Percentiles rank a stretch among this genome's conserved stretches.
Conservation (phyloP, 1,140 invertebrate genomes). For the Schlechtendalia chinensis region DNA sequence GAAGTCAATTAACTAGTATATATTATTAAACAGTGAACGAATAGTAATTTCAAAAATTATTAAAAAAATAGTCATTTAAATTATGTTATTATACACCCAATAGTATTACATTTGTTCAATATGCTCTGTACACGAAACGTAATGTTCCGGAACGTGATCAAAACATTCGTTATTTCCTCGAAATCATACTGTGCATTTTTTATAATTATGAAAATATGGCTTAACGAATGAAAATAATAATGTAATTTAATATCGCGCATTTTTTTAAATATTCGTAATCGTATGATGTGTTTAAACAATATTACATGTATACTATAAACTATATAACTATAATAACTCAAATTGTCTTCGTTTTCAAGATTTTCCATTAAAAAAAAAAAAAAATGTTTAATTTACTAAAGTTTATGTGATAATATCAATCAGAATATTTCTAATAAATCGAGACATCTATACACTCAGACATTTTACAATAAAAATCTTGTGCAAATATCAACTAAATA, state of each 20-base stretch:
- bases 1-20: too few relatives aligned
- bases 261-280: neutral
- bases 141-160: conserved; percentile 27
- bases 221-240: neutral
- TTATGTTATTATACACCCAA: neutral
- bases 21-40: neutral
- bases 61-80: neutral
- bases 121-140: neutral
- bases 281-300: too few relatives aligned
- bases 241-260: neutral
- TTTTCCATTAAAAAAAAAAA: too few relatives aligned
- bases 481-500: too few relatives aligned
- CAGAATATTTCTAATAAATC: too few relatives aligned
- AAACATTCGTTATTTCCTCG: conserved; percentile 4
- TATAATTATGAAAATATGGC: conserved; percentile 3
- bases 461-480: too few relatives aligned
- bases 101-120: neutral
- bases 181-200: conserved; percentile 5
- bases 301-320: too few relatives aligned
- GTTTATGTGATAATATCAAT: too few relatives aligned
- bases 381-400: too few relatives aligned
- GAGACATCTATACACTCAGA: too few relatives aligned
- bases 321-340: too few relatives aligned
- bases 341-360: too few relatives aligned
- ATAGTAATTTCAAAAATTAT: neutral